Evolutionary conservation across 2,888 invertebrate genomes (phyloP).

Genomic region (Phasia obesa): DNA sequence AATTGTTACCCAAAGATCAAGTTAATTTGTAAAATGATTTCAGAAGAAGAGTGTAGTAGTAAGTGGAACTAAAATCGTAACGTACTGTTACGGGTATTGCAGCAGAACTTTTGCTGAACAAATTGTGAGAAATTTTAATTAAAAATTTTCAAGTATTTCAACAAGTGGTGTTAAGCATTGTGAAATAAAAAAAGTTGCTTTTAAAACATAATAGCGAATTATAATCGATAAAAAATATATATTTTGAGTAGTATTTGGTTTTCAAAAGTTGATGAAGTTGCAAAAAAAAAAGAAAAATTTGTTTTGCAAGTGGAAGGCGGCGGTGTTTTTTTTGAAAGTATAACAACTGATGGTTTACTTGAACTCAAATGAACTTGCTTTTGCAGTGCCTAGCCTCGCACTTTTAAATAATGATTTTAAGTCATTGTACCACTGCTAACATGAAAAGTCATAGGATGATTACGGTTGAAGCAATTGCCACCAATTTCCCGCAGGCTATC

Average conservation of each 20-base stretch:
- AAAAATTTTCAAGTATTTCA: constrained; percentile 56
- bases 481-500: no score
- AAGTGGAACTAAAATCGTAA: constrained; percentile 35
- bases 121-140: constrained; percentile 63
- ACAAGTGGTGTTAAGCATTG: constrained; percentile 31
- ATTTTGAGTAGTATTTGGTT: background rate
- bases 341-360: no score
- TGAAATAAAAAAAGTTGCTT: constrained; percentile 11
- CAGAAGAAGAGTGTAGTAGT: constrained; percentile 39
- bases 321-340: background rate
- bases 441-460: no score
- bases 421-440: no score
- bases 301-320: background rate
- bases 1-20: constrained; percentile 64
- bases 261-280: background rate
- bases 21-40: constrained; percentile 58
- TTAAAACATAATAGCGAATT: constrained; percentile 45
- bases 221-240: constrained; percentile 28
- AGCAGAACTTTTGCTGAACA: constrained; percentile 38
- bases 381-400: no score
- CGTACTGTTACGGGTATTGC: constrained; percentile 43
- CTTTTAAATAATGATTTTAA: no score
- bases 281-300: background rate
- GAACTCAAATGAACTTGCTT: background rate
- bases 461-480: no score